phyloP scores from a whole-genome alignment of 2,113 vertebrate species.

The Blennius ocellaris region DNA sequence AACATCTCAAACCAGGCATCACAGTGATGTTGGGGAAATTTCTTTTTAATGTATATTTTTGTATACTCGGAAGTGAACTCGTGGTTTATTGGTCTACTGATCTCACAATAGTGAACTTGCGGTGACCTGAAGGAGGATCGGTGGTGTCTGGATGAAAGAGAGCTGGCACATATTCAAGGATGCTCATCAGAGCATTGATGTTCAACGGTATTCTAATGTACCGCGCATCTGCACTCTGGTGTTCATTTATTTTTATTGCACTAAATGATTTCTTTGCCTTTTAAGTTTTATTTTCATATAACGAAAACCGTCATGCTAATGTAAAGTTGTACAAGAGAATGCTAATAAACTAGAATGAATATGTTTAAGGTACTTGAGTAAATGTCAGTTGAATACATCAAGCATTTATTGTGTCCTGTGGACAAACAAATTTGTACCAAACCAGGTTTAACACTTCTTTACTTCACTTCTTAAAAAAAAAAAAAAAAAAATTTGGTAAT shows the following conservation, averaged over 20 bases:
- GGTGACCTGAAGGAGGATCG: no score
- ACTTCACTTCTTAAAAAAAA: no score
- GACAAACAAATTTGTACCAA: no score
- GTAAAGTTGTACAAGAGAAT: constrained; percentile 69
- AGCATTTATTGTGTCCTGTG: no score
- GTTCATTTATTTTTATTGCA: constrained; percentile 65
- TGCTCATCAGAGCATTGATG: constrained; percentile 18
- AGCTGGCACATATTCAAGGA: constrained; percentile 22
- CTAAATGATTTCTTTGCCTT: constrained; percentile 69
- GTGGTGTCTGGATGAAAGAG: constrained; percentile 23
- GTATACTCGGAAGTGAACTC: no score
- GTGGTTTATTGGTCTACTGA: no score
- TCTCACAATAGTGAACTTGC: no score
- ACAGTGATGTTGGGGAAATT: background rate
- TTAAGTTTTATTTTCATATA: constrained; percentile 67
- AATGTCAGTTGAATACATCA: no score
- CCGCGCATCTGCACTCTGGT: constrained; percentile 53
- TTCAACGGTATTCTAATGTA: constrained; percentile 36
- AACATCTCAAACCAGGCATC: background rate
- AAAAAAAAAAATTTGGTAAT: no score
- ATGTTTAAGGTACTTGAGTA: background rate
- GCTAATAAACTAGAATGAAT: constrained; percentile 71
- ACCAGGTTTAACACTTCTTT: no score
- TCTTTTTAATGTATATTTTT: background rate
- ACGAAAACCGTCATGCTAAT: constrained; percentile 53